A percentile compares a stretch with the other conserved stretches of the same genome.
Conservation (phyloP, 2,113 vertebrate genomes). For the Peromyscus maniculatus region DNA sequence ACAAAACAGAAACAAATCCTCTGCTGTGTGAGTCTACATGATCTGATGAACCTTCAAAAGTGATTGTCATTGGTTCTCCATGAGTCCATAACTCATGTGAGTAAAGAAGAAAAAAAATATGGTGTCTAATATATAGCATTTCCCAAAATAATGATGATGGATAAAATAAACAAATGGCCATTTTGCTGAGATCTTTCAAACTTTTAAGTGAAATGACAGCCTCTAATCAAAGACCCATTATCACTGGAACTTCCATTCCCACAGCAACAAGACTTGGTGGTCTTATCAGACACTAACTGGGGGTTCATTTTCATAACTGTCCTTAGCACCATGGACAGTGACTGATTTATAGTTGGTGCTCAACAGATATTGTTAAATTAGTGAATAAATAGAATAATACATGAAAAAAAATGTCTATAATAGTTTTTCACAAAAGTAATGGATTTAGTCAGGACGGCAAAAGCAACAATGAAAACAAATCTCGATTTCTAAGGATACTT, state of each 20-base stretch:
- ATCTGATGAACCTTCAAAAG: slow-evolving; percentile 21
- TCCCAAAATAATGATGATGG: not conserved
- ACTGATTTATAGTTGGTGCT: not conserved
- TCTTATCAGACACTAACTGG: not conserved
- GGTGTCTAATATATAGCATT: not conserved
- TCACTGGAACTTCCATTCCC: not conserved
- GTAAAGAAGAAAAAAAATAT: not conserved
- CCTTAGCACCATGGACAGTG: not conserved
- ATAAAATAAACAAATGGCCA: not conserved
- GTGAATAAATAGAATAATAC: slow-evolving; percentile 20
- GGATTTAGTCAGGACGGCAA: not conserved
- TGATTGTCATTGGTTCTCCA: not conserved
- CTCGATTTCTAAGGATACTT: not conserved
- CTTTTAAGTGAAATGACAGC: not conserved
- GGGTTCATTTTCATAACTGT: not conserved
- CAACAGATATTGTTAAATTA: slow-evolving; percentile 29
- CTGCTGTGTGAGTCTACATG: not conserved
- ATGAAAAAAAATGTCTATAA: not conserved
- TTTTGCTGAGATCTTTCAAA: not conserved
- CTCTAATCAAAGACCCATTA: not conserved
- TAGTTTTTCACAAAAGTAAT: slow-evolving; percentile 12
- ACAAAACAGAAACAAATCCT: not conserved
- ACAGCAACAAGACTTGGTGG: not conserved
- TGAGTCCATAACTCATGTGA: not conserved
- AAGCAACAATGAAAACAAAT: not conserved